These are phyloP conservation scores for Magallana gigas DNA, from an alignment of 1,140 invertebrate species.

Conservation along the genomic window DNA sequence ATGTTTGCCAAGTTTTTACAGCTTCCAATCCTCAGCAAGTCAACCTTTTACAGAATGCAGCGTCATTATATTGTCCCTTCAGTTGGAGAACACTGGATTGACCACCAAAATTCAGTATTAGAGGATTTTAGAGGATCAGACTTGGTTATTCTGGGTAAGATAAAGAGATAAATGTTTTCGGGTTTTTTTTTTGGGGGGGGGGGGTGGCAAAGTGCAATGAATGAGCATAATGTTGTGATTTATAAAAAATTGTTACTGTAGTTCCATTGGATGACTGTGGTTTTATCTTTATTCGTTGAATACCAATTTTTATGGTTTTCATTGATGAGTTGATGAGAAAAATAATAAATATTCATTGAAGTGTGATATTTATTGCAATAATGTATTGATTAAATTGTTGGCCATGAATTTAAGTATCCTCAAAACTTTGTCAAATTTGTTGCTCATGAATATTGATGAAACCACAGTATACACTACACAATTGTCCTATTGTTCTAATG, in stretches of 20 bases:
- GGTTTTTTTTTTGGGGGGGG: too few species aligned
- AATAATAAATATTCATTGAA: too few species aligned
- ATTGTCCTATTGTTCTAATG: too few species aligned
- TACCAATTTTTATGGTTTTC: background rate
- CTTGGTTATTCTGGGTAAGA: background rate
- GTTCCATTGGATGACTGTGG: background rate
- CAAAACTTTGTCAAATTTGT: too few species aligned
- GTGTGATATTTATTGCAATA: too few species aligned
- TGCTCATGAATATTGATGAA: too few species aligned
- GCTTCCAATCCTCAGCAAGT: background rate
- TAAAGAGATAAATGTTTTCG: background rate
- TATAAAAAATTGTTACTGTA: too few species aligned
- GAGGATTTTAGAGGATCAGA: background rate
- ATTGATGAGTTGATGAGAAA: background rate
- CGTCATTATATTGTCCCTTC: background rate
- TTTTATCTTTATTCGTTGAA: background rate
- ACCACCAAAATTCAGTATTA: background rate
- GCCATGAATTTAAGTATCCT: too few species aligned
- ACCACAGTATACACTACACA: too few species aligned
- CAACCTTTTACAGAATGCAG: background rate
- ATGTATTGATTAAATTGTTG: too few species aligned
- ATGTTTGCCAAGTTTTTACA: background rate
- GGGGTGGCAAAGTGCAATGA: background rate
- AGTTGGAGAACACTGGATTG: background rate
- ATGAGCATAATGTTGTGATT: background rate